phyloP scores from a whole-genome alignment of 1,140 invertebrate genomes.

The Neelides sp. region DNA sequence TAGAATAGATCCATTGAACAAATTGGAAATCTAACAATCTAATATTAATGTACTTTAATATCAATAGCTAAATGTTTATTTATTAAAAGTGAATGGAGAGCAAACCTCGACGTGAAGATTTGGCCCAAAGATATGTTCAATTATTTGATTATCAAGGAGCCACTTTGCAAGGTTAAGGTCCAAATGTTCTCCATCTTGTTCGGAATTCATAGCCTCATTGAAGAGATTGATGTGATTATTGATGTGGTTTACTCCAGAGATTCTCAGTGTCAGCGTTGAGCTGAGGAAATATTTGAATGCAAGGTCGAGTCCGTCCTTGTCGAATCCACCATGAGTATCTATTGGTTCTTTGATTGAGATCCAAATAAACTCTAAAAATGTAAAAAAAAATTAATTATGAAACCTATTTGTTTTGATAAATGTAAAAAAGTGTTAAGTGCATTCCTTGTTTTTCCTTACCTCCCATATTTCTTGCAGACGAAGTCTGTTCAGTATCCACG shows the following conservation, averaged over 20 bases:
- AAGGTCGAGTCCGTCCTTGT: conserved; percentile 73
- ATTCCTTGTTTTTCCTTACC: conserved; percentile 39
- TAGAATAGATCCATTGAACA: no score
- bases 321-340: conserved; percentile 71
- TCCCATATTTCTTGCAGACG: conserved; percentile 77
- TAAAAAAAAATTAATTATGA: conserved; percentile 15
- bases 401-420: not conserved
- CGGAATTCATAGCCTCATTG: conserved; percentile 76
- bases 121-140: conserved; percentile 87
- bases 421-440: not conserved
- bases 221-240: conserved; percentile 83
- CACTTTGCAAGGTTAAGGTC: conserved; percentile 73
- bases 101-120: conserved; percentile 84
- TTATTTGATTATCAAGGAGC: conserved; percentile 80
- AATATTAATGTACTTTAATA: not conserved
- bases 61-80: not conserved
- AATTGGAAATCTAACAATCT: no score
- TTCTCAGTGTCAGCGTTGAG: conserved; percentile 77
- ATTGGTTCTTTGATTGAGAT: conserved; percentile 80
- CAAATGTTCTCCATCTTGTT: conserved; percentile 69
- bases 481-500: conserved; percentile 61
- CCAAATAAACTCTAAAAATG: conserved; percentile 71
- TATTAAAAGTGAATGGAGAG: conserved; percentile 1
- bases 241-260: conserved; percentile 84
- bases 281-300: conserved; percentile 92